A percentile compares a stretch with the other conserved stretches of the same genome.
These are phyloP conservation scores for Pampusana beccarii DNA, from an alignment of 2,113 vertebrate genomes.

Conservation along the genomic window DNA sequence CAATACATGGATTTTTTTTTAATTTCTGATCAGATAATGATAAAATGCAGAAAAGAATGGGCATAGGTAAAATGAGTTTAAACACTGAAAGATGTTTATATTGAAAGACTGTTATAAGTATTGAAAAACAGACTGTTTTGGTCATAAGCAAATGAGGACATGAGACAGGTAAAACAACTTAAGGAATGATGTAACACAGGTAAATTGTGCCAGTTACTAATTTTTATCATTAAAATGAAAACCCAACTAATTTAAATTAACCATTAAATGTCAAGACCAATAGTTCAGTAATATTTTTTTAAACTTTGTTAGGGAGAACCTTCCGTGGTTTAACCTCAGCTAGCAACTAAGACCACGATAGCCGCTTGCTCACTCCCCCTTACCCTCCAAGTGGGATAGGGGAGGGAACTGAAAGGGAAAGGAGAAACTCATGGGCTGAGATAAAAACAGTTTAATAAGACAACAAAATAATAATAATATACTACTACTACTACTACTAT, in stretches of 20 bases:
- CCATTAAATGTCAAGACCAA: neutral
- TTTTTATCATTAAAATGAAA: neutral
- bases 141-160: neutral
- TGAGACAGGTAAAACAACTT: neutral
- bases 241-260: neutral
- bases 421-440: no score
- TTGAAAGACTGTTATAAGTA: neutral
- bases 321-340: no score
- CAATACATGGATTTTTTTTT: neutral
- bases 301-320: neutral
- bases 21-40: neutral
- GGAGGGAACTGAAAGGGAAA: no score
- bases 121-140: neutral
- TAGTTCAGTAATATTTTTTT: neutral
- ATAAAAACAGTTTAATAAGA: no score
- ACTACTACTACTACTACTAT: no score
- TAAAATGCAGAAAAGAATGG: neutral
- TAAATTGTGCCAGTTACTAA: neutral
- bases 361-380: no score
- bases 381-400: no score
- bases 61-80: neutral
- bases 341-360: no score
- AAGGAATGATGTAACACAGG: neutral
- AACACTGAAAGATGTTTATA: neutral
- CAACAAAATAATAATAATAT: no score